Percentiles rank a stretch among this genome's conserved stretches.
Evolutionary conservation across 2,113 vertebrate genomes (phyloP).

Genomic region (Willisornis vidua): DNA sequence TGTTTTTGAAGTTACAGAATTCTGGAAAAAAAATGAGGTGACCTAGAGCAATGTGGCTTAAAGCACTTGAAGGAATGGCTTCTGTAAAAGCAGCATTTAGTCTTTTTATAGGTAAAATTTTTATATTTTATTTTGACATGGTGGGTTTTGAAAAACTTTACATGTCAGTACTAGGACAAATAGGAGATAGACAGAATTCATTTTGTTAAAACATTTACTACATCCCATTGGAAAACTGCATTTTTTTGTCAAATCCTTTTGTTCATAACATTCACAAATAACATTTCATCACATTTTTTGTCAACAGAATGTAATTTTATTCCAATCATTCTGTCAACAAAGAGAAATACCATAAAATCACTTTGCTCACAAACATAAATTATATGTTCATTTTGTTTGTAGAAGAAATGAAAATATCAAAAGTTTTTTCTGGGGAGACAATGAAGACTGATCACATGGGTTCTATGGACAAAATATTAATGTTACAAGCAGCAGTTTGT

Average conservation of each 20-base stretch:
- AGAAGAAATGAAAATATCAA: constrained; percentile 46
- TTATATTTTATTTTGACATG: constrained; percentile 18
- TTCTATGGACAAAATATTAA: constrained; percentile 15
- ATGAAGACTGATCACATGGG: constrained; percentile 6
- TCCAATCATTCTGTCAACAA: constrained; percentile 67
- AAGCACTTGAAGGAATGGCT: background rate
- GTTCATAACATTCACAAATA: constrained; percentile 13
- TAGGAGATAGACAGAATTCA: constrained; percentile 35
- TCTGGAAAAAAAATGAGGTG: background rate
- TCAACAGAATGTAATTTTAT: constrained; percentile 65
- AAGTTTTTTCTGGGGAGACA: constrained; percentile 32
- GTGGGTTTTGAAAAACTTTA: constrained; percentile 14
- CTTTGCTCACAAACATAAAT: constrained; percentile 53
- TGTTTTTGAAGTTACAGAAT: background rate
- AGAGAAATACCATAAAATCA: constrained; percentile 54
- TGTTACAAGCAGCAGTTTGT: background rate
- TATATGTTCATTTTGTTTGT: constrained; percentile 29
- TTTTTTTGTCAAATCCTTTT: constrained; percentile 52
- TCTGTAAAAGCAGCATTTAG: background rate
- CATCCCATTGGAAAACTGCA: background rate
- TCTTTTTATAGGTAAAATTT: constrained; percentile 19
- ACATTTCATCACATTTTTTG: constrained; percentile 59
- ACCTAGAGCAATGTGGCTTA: background rate
- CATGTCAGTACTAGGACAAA: background rate
- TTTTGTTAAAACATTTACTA: constrained; percentile 50